These are phyloP conservation scores for Pelecanus crispus DNA, from an alignment of 2,113 vertebrate species.

Conservation along the genomic window DNA sequence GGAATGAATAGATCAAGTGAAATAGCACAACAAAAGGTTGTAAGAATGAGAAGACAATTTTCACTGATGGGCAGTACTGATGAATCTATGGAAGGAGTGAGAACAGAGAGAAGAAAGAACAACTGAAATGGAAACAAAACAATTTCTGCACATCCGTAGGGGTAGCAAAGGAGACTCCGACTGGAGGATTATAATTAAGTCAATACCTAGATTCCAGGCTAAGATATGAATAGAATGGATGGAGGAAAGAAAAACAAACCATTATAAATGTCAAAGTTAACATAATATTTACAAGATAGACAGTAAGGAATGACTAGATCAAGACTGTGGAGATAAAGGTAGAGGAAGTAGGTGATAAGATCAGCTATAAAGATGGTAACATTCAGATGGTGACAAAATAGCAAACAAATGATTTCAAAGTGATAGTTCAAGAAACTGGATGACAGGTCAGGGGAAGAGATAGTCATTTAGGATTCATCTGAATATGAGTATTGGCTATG, in stretches of 20 bases:
- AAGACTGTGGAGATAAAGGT: neutral
- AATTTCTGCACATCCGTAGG: neutral
- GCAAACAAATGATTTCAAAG: neutral
- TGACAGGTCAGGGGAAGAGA: neutral
- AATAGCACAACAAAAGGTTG: conserved; percentile 18
- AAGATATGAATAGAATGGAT: neutral
- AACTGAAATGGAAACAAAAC: neutral
- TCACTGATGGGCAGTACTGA: neutral
- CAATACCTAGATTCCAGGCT: neutral
- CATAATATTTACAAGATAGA: neutral
- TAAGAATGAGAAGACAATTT: neutral
- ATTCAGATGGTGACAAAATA: neutral
- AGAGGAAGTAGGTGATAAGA: neutral
- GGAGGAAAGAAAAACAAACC: neutral
- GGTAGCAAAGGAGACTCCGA: neutral
- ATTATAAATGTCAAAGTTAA: neutral
- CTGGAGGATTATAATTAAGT: neutral
- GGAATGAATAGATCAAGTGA: neutral
- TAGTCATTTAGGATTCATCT: neutral
- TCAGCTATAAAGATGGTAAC: neutral
- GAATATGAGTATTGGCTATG: neutral
- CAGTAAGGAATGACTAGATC: neutral
- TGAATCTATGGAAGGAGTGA: neutral
- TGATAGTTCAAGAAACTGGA: neutral
- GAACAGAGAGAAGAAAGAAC: neutral